Base-by-base conservation (phyloP, 2,113 vertebrate species). In the Melanotaenia duboulayi region DNA sequence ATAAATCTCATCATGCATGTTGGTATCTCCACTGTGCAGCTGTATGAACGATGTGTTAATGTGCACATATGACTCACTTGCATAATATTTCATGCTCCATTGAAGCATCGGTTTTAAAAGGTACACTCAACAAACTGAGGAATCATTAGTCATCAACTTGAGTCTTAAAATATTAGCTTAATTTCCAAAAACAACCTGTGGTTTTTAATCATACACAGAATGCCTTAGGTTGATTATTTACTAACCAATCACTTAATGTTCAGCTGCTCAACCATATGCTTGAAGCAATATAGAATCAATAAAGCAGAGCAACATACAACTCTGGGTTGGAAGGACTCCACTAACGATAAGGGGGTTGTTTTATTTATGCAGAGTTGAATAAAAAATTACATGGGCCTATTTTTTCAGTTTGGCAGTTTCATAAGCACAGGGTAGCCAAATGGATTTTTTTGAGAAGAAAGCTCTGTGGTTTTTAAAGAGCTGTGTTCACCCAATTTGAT, bases 71-170 rank as follows among this genome's bases (percentile, higher is more conserved):
- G 54, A 84, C 44, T 75, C 68, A 74, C 54, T 44, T 25, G 22
- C 59, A 61, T 63, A 59, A 80, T 80, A 74, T 64, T 62, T 74
- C 11, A 86, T 65, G 61, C 44, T 44, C 37, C 16, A 37, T 24
- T 70, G 22, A 63, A 52, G 50, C 20, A 71, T 65, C 46, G 76
- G 46, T 46, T 22, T 51, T 0, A 81, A 76, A 76, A 61, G 40
- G 71, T 56, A 14, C 59, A 57, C 52, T n/a, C 13, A 54, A 39
- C 10, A 51, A 65, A 60, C 20, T 10, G n/a, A 46, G 50, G 62
- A 76, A 77, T 76, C 32, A 60, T 32, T 25, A 40, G 62, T 85
- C 78, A 86, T 83, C 84, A 78, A 70, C n/a, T 25, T 13, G 14
- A 73, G 48, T 54, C 23, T 13, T 22, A 64, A 78, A 22, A 70